Evolutionary conservation across 2,113 vertebrate species (phyloP), one percentile per base, ranked within the genome.

Genomic region (Speoplatyrhinus poulsoni): DNA sequence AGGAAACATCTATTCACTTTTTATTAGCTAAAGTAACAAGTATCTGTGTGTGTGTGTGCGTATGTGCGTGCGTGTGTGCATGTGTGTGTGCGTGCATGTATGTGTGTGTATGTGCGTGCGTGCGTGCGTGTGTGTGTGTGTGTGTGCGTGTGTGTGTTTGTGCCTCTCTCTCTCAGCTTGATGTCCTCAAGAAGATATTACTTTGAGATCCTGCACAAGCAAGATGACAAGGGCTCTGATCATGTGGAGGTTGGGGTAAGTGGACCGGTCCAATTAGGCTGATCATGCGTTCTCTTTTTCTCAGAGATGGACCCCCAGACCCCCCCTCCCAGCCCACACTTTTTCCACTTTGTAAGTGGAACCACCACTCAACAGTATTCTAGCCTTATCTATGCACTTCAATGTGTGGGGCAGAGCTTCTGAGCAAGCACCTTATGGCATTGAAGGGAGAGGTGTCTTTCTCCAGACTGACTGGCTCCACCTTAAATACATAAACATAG

Each of bases 191-290:
- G 95, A 46, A 93, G 91, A 19, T 99, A 99, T 91, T 99, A 98
- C 93, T 99, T 99, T 0, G 98, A 99, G 92, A 90, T 99, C 78
- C 95, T 99, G 47, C 97, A 99, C 92, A 99, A 99, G 75, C 98
- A 99, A 57, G 96, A 99, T 0, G 96, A 98, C 92, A 94, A 89
- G 12, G 98, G 98, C 60, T 99, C 96, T 0, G 98, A 99, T 91
- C 98, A 99, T 0, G 96, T 99, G 83, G 98, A 99, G 89, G 96
- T 99, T 26, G 98, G 96, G 36, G 98, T 99, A 91, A 97, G 97
- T 94, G 55, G n/a, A 64, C 9, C 12, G 10, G 3, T 10, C 13
- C 3, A 0, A 19, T 26, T 26, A 26, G 26, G 26, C 26, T 3
- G 2, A 26, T 26, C 26, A 26, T 26, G 3, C 2, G 26, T 26